Percentiles rank a stretch among this genome's conserved stretches.
These are phyloP conservation scores for Tenthredo mesomela DNA, from an alignment of 2,888 invertebrate species.

Conservation along the genomic window DNA sequence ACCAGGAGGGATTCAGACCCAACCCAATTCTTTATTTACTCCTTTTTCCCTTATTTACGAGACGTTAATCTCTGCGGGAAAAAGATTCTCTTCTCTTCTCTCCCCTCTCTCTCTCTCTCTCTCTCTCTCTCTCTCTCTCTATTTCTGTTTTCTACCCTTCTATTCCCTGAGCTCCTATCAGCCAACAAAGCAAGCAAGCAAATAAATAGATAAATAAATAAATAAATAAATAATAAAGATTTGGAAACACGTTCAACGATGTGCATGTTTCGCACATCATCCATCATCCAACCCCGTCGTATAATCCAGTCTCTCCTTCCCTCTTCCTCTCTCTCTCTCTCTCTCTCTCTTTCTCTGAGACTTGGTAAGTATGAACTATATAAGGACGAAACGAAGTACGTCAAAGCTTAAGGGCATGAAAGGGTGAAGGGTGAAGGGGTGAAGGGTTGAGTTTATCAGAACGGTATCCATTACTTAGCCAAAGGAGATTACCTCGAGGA, in stretches of 20 bases:
- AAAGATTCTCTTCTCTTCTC: not conserved
- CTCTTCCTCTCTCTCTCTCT: not conserved
- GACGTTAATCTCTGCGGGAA: slow-evolving; percentile 42
- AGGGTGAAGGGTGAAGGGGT: slow-evolving; percentile 3
- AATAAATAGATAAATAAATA: not conserved
- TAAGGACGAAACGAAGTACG: slow-evolving; percentile 29
- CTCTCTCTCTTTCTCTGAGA: not conserved
- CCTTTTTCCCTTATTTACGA: slow-evolving; percentile 38
- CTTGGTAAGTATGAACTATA: not conserved
- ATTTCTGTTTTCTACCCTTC: not conserved
- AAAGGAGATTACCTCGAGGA: slow-evolving; percentile 67
- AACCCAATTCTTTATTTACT: slow-evolving; percentile 40
- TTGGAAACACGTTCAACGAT: not conserved
- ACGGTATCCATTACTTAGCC: slow-evolving; percentile 71
- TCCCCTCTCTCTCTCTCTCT: no score
- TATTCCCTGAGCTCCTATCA: not conserved
- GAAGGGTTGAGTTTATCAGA: slow-evolving; percentile 64
- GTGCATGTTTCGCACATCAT: not conserved
- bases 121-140: no score
- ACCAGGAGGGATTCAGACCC: slow-evolving; percentile 34
- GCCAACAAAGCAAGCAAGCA: not conserved
- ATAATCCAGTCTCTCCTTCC: not conserved
- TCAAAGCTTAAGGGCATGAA: not conserved
- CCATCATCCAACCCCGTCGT: not conserved
- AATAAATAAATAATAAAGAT: not conserved